Evolutionary conservation across 2,797 vertebrate genomes (phyloP), one percentile per base, ranked within the genome.

Genomic region (Rhodeus uyekii): DNA sequence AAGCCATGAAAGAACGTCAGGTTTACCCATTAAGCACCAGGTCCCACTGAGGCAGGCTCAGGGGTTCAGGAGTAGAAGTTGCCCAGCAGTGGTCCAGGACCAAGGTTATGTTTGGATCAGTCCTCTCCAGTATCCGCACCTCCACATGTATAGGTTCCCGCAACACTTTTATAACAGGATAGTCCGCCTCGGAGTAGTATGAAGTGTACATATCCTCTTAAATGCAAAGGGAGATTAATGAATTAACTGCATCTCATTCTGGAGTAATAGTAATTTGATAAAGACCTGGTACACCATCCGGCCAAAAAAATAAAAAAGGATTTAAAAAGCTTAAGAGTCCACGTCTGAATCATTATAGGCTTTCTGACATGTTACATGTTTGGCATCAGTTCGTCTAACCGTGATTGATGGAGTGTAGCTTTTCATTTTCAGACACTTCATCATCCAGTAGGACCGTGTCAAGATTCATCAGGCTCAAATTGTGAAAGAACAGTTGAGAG

Each of bases 11-110:
- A 39, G 8, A 39, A 58, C 1, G n/a, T 75, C n/a, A 29, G 38
- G 9, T 12, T 65, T 93, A 95, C 94, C 94, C 94, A 18, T 93
- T 39, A 71, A 88, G 10, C 22, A 95, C 84, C 22, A 95, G 91
- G 73, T 93, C 93, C 94, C 94, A 94, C 83, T 94, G 93, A 32
- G 92, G 93, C 34, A 87, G 42, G 42, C 91, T 89, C 7, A 83
- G 12, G 18, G 92, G 87, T 68, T 88, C 85, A 1, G 90, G 78
- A 14, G 18, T 75, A 3, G 91, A 44, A 0, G 94, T 94, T 82
- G 92, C 92, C 95, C 95, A 95, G 87, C 95, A 95, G 85, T 89
- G 90, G 72, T 94, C 91, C 84, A 95, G 88, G 36, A 88, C 90
- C 76, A 95, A 85, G 73, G 91, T 1, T 0, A 94, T 68, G 69